Evolutionary conservation across 2,888 invertebrate species (phyloP), one percentile per base, ranked within the genome.

Genomic region (Athalia circularis): DNA sequence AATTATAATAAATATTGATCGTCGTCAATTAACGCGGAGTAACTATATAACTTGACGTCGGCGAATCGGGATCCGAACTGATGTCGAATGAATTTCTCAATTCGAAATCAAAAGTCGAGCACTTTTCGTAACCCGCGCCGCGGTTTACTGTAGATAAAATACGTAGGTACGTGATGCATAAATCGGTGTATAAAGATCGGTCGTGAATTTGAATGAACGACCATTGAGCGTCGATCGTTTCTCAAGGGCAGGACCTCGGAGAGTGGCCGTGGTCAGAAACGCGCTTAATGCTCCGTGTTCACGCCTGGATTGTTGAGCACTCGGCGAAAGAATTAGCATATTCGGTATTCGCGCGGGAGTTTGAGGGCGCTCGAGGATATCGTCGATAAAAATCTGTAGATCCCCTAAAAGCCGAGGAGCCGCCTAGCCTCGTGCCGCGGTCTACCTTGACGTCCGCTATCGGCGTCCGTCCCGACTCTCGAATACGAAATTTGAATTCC

Each of bases 1-100:
- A 29, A 29, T 29, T 29, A 29, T 86, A 86, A 89, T 88, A 89
- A 88, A 90, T 89, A 90, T 89, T 88, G 88, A 89, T 89, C 87
- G 86, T 89, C 29, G 29, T 88, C 87, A 88, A 88, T 89, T 88
- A 89, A 88, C 29, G n/a, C n/a, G n/a, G n/a, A n/a, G n/a, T n/a
- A n/a, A n/a, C n/a, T n/a, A n/a, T n/a, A n/a, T 29, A 29, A 29
- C 2, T 29, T 29, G 29, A 29, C 87, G 85, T 86, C 29, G 29
- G 29, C 1, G 29, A 29, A 29, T 29, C 29, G 29, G 2, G 29
- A 29, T 29, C 29, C 29, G 29, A 29, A 29, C 2, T 29, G 1
- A 29, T 29, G 29, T 29, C 29, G 29, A 29, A 29, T 29, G 29
- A 29, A 29, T 29, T 29, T 29, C 29, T 29, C 1, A 2, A 29